Conservation (phyloP, 2,888 invertebrate genomes). For the Apomyelois bistriatella region DNA sequence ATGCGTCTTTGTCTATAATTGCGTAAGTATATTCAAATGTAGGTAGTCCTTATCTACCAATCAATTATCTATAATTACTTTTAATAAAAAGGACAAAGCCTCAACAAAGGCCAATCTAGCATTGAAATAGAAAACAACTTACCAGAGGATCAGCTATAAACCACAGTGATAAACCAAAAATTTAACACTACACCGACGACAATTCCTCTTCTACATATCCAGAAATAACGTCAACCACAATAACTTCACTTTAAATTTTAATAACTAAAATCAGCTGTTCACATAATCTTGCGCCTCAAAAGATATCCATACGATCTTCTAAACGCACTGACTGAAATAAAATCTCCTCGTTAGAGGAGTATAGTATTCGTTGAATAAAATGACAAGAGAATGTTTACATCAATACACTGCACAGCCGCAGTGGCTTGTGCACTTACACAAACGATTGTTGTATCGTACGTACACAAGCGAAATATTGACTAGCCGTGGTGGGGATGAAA, state of each 20-base stretch:
- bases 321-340: slow-evolving; percentile 73
- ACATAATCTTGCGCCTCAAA: slow-evolving; percentile 51
- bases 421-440: slow-evolving; percentile 50
- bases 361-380: too few species aligned
- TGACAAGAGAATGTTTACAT: slow-evolving; percentile 73
- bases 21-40: too few species aligned
- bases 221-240: slow-evolving; percentile 20
- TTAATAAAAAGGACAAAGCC: too few species aligned
- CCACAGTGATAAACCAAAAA: slow-evolving; percentile 1
- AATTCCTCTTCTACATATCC: slow-evolving; percentile 12
- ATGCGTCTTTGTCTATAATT: too few species aligned
- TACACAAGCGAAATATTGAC: slow-evolving; percentile 49
- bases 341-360: too few species aligned
- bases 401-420: slow-evolving; percentile 57
- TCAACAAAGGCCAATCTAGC: too few species aligned
- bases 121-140: background rate
- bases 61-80: too few species aligned
- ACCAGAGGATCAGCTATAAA: slow-evolving; percentile 12
- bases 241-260: slow-evolving; percentile 32
- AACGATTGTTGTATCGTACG: slow-evolving; percentile 22
- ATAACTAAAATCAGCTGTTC: slow-evolving; percentile 56
- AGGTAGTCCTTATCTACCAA: too few species aligned
- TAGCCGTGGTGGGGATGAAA: slow-evolving; percentile 47
- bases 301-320: slow-evolving; percentile 52
- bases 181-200: slow-evolving; percentile 28